phyloP scores from a whole-genome alignment of 2,113 vertebrate genomes.

The Cryptotis parvus region DNA sequence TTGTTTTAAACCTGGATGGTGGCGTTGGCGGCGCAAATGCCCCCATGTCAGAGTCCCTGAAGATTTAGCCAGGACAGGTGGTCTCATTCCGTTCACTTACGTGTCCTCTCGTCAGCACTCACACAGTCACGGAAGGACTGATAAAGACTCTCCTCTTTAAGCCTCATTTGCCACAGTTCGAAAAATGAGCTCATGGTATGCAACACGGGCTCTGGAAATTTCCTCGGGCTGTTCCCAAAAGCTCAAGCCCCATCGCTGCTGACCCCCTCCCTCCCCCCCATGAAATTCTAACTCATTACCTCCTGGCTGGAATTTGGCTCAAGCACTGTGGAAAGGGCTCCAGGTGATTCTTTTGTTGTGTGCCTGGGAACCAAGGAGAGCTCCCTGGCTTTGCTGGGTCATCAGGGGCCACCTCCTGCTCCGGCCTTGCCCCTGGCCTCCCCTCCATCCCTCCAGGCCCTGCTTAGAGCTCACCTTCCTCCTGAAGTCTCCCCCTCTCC shows the following conservation, averaged over 20 bases:
- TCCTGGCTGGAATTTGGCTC: neutral
- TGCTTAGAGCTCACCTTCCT: neutral
- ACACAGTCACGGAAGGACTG: neutral
- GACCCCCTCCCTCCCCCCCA: neutral
- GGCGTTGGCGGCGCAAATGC: too few species aligned
- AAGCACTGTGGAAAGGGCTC: neutral
- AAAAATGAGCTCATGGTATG: neutral
- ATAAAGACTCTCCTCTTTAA: neutral
- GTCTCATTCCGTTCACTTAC: neutral
- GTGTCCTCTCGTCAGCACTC: too few species aligned
- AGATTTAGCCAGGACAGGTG: neutral
- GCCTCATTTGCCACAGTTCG: neutral
- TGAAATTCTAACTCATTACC: neutral
- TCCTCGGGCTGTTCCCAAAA: neutral
- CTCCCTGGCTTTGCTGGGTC: too few species aligned
- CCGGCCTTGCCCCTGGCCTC: too few species aligned
- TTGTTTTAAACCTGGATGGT: neutral
- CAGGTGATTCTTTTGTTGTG: accelerated
- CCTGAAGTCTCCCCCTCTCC: neutral
- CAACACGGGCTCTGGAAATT: neutral
- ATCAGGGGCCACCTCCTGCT: neutral
- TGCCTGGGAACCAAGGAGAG: too few species aligned
- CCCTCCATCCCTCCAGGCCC: neutral
- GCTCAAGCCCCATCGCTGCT: neutral
- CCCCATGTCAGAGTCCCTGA: too few species aligned